phyloP scores from a whole-genome alignment of 2,888 invertebrate species.

The Cryptus viduatorius region DNA sequence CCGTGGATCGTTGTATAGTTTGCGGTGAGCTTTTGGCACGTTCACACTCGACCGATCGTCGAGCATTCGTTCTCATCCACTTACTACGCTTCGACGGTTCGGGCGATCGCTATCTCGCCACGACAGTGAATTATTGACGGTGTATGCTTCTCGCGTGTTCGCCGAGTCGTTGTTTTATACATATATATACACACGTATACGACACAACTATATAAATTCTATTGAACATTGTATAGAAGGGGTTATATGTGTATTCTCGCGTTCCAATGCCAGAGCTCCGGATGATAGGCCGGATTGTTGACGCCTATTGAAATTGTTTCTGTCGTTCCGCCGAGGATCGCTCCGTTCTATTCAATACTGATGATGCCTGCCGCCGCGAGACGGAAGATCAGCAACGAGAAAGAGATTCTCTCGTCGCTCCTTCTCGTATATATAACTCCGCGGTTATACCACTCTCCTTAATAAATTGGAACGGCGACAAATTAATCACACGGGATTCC shows the following conservation, averaged over 20 bases:
- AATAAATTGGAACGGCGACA: conserved; percentile 76
- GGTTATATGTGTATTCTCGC: conserved; percentile 17
- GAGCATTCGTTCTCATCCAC: conserved; percentile 64
- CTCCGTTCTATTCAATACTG: neutral
- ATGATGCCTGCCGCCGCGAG: conserved; percentile 26
- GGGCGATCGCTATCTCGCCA: conserved; percentile 74
- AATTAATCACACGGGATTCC: conserved; percentile 75
- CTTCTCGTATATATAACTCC: conserved; percentile 10
- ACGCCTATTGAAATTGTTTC: conserved; percentile 65
- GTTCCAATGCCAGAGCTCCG: conserved; percentile 43
- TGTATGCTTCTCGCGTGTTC: conserved; percentile 31
- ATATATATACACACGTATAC: neutral
- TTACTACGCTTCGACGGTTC: conserved; percentile 72
- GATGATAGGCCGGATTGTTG: conserved; percentile 62
- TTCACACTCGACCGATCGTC: conserved; percentile 63
- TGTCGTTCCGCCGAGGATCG: conserved; percentile 16
- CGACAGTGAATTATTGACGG: conserved; percentile 76
- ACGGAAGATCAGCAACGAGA: conserved; percentile 38
- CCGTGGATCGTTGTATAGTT: conserved; percentile 46
- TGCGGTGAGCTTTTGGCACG: conserved; percentile 60
- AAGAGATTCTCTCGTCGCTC: neutral
- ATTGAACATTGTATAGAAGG: neutral
- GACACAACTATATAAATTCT: neutral
- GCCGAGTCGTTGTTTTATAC: neutral
- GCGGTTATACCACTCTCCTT: conserved; percentile 43